phyloP scores from a whole-genome alignment of 2,113 vertebrate genomes.

The Cynocephalus volans region DNA sequence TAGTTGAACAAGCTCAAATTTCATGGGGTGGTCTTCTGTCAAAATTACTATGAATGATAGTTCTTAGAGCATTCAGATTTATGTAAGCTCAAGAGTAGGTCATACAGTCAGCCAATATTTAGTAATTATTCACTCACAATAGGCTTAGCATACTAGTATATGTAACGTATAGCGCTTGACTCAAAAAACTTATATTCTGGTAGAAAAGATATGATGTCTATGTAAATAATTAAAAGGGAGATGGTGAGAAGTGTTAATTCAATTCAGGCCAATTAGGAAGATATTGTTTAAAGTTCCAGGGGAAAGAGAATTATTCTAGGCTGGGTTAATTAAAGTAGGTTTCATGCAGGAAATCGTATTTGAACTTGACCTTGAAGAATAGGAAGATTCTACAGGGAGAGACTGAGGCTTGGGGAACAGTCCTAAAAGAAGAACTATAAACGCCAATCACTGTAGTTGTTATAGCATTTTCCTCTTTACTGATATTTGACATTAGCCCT shows the following conservation, averaged over 20 bases:
- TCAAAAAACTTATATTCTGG: background rate
- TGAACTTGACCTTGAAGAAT: background rate
- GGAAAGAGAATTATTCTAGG: background rate
- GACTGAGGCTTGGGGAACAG: background rate
- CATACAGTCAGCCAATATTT: background rate
- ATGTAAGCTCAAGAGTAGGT: background rate
- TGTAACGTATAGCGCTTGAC: background rate
- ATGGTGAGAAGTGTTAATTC: background rate
- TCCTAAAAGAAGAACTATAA: background rate
- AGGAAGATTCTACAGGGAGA: background rate
- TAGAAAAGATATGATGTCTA: background rate
- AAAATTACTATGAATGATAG: background rate
- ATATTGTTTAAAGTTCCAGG: background rate
- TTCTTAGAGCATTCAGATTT: background rate
- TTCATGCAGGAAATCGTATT: background rate
- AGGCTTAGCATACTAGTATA: background rate
- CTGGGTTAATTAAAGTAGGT: background rate
- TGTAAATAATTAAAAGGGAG: background rate
- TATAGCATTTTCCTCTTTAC: slow-evolving; percentile 17
- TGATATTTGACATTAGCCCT: background rate
- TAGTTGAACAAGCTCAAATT: background rate
- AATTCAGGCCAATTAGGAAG: slow-evolving; percentile 29
- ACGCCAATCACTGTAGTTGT: background rate
- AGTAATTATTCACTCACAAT: background rate
- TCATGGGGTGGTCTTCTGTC: background rate